These are phyloP conservation scores for Hyphantria cunea DNA, from an alignment of 1,140 invertebrate genomes.

Conservation along the genomic window DNA sequence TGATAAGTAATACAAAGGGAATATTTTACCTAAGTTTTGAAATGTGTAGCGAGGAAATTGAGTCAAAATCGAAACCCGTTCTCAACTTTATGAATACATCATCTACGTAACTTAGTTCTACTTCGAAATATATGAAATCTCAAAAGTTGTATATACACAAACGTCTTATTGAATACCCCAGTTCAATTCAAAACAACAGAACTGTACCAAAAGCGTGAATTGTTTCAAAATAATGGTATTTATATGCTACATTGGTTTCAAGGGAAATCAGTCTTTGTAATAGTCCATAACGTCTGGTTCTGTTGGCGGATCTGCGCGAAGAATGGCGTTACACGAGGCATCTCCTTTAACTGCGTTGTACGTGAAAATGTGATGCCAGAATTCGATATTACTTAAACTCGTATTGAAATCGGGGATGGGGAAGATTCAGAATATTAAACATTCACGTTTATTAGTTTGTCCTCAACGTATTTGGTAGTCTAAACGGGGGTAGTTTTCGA, in stretches of 20 bases:
- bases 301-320: conserved; percentile 29
- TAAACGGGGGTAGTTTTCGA: conserved; percentile 73
- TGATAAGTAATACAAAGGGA: neutral
- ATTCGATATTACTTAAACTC: conserved; percentile 74
- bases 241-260: conserved; percentile 80
- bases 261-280: conserved; percentile 78
- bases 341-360: conserved; percentile 46
- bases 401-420: conserved; percentile 71
- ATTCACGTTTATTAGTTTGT: conserved; percentile 81
- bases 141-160: conserved; percentile 22
- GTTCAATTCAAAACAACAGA: conserved; percentile 46
- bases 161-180: conserved; percentile 25
- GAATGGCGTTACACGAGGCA: conserved; percentile 16
- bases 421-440: conserved; percentile 80
- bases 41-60: neutral
- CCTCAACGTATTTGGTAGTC: conserved; percentile 75
- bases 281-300: conserved; percentile 72
- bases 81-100: conserved; percentile 16
- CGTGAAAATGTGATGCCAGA: conserved; percentile 45
- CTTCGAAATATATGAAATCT: conserved; percentile 22
- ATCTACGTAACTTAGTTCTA: conserved; percentile 18
- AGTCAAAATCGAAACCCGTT: neutral
- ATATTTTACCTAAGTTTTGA: neutral
- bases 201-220: conserved; percentile 65
- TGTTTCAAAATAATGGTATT: conserved; percentile 81